phyloP scores from a whole-genome alignment of 1,140 invertebrate genomes.

The Tyrophagus putrescentiae region DNA sequence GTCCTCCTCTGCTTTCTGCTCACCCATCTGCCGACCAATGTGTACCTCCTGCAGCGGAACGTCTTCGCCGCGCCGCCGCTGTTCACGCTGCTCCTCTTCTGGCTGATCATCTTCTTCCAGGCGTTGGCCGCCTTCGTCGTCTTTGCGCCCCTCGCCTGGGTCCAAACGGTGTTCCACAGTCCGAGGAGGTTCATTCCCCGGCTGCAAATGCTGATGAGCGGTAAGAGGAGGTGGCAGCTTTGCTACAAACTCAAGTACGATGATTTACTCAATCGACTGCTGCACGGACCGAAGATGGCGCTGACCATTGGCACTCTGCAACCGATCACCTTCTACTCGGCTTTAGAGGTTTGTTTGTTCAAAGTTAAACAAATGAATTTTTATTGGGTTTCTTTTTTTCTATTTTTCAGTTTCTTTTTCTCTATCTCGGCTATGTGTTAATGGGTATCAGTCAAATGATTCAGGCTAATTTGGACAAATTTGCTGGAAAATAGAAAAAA shows the following conservation, averaged over 20 bases:
- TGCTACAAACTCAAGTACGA: no score
- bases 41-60: background rate
- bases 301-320: no score
- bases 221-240: no score
- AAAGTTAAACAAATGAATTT: no score
- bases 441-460: background rate
- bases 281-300: no score
- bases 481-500: background rate
- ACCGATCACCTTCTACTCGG: no score
- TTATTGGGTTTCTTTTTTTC: no score
- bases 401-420: no score
- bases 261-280: no score
- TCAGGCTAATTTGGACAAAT: background rate
- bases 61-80: background rate
- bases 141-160: background rate
- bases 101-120: background rate
- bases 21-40: background rate
- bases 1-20: background rate
- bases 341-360: no score
- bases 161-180: background rate
- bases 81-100: background rate
- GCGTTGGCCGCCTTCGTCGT: background rate
- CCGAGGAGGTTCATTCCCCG: background rate
- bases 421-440: no score
- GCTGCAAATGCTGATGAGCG: no score